Base-by-base conservation (phyloP, 2,888 invertebrate species). In the Malthinus flaveolus region DNA sequence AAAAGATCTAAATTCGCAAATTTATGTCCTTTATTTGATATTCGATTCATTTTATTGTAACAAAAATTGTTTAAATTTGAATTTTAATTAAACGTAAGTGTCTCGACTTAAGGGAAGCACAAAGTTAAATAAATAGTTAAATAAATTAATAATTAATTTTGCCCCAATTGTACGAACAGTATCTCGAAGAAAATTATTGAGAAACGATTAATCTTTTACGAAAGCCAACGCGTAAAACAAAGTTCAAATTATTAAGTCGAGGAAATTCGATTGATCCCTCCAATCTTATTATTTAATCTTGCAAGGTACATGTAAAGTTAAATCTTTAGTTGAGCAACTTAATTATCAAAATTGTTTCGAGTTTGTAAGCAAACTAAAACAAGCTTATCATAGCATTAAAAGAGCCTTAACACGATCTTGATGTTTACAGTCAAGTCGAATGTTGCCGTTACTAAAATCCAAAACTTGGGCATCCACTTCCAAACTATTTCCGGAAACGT, bases 401-500 rank as follows among this genome's bases (percentile, higher is more conserved):
- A 5, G 13, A 42, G 39, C 39, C 39, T n/a, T 42, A 15, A 42
- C 39, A 15, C 39, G n/a, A 23, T 42, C 39, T 13, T 42, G 39
- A 42, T 42, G 39, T 42, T 42, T 42, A 42, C 39, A 13, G 39
- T 15, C 10, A 45, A n/a, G 13, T 12, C 36, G 39, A 51, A 50
- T 50, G 46, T 35, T 39, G 32, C 51, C 23, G 5, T 23, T 23
- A 23, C 23, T 23, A 23, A 51, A 50, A 47, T 56, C 47, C 51
- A 42, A 51, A 37, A 44, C 49, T 53, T 3, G 23, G 5, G 23
- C 53, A 45, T 54, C 46, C 46, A 59, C 42, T 49, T 23, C 23
- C 37, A 11, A 51, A 52, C 47, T 36, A 56, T 51, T 55, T 56
- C 55, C 55, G 46, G 51, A 46, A 34, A 47, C 36, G 51, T 39